phyloP scores from a whole-genome alignment of 2,113 vertebrate species.

The Calypte anna region DNA sequence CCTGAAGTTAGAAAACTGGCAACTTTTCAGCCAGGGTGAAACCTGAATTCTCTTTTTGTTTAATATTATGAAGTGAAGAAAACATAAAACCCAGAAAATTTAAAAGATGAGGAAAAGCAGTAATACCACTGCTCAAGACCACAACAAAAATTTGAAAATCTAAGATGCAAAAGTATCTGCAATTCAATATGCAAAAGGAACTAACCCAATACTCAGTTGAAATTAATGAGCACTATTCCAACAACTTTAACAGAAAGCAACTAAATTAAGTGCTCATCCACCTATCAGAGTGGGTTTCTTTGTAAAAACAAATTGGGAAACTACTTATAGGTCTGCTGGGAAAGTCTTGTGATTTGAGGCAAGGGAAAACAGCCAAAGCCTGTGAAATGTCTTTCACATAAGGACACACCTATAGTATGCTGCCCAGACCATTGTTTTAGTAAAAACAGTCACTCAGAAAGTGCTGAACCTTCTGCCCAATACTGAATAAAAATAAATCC shows the following conservation, averaged over 20 bases:
- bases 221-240: not conserved
- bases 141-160: not conserved
- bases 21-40: not conserved
- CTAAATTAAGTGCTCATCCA: not conserved
- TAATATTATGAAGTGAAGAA: not conserved
- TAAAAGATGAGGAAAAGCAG: not conserved
- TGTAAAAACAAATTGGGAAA: slow-evolving; percentile 34
- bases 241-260: not conserved
- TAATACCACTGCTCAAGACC: not conserved
- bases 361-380: not conserved
- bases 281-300: not conserved
- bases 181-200: not conserved
- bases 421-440: not conserved
- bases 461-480: not conserved
- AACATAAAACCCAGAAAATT: not conserved
- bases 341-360: not conserved
- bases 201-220: not conserved
- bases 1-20: not conserved
- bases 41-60: not conserved
- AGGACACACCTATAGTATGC: not conserved
- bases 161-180: not conserved
- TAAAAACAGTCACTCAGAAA: not conserved
- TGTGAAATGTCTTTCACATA: not conserved
- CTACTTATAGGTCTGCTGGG: not conserved
- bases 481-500: not conserved